Evolutionary conservation across 2,888 invertebrate species (phyloP), one percentile per base, ranked within the genome.

Genomic region (Myopa tessellatipennis): DNA sequence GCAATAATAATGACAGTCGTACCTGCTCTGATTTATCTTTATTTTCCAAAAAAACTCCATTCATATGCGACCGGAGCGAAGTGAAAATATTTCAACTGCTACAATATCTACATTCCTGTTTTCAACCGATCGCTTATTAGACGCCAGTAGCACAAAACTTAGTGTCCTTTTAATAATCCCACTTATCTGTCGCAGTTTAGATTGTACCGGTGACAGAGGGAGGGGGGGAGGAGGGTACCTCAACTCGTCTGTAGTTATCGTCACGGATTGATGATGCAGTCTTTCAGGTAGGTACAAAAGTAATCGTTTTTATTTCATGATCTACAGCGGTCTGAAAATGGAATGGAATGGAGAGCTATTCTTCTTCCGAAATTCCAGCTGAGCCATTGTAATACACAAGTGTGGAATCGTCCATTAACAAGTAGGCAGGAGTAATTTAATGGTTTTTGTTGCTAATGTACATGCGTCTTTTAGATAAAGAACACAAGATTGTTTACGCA

Each of bases 381-480:
- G 78, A 78, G 78, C 69, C 68, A 72, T 73, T 73, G 76, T 72
- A 76, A 55, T 14, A 16, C n/a, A 45, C 63, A 65, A 65, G 36
- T 18, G 67, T 72, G 61, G n/a, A 65, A 75, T 61, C 34, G 7
- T 36, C 45, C 36, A 58, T n/a, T 8, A 50, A 73, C 60, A 58
- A 61, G 69, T 63, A 61, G 34, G 74, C 36, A 69, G 40, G 60
- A 38, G 45, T 14, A 55, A 74, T 18, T 74, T 55, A 40, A 40
- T 58, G 55, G 69, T 60, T 75, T 18, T 34, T 69, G 67, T 74
- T 55, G 50, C 50, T 77, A 74, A 74, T 50, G 45, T 68, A 77
- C 79, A 77, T 63, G 79, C 74, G 18, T 79, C 74, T 71, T 77
- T 79, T 76, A 77, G 79, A 77, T 77, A 79, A 26, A 40, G 55